Evolutionary conservation across 1,140 invertebrate genomes (phyloP), one percentile per base, ranked within the genome.

Genomic region (Drosophila malerkotliana): DNA sequence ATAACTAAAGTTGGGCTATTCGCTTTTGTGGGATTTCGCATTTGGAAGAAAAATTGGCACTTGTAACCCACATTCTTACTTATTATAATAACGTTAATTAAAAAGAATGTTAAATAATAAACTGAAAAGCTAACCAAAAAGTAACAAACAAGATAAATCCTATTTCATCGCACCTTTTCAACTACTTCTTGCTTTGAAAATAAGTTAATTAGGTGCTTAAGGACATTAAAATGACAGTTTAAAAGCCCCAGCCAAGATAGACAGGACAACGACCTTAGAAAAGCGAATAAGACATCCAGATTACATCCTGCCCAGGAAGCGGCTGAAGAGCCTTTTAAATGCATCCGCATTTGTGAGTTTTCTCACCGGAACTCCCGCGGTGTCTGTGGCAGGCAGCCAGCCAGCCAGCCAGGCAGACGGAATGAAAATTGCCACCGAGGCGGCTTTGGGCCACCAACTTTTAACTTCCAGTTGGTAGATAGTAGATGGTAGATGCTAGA

Each of bases 301-400:
- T 28, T 18, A 53, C 63, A 49, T 64, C 63, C 63, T 45, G 47
- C 28, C 59, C n/a, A 28, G 47, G 52, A 59, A 28, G 34, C 34
- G 47, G n/a, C 34, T 67, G 47, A 53, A 67, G 63, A 53, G 63
- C 47, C 47, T 32, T 64, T 67, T 64, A 53, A 44, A 67, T 45
- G 60, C 63, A 64, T 64, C 59, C 59, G 63, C 60, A 10, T 64
- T 64, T 64, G 18, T 63, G 45, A 49, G 45, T 32, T 52, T 37
- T 67, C 59, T 51, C 45, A 64, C 63, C 63, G 63, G 45, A 67
- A 64, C 58, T 67, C 59, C 59, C 63, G 63, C 60, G 47, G 60
- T 62, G 63, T 62, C 47, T 44, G 58, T 53, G 41, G n/a, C 34
- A 37, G 60, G 47, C 34, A 64, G 63, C 1, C 18, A 18, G 18